A percentile compares a stretch with the other conserved stretches of the same genome.
Evolutionary conservation across 2,888 invertebrate genomes (phyloP).

Genomic region (Drosophila differens): DNA sequence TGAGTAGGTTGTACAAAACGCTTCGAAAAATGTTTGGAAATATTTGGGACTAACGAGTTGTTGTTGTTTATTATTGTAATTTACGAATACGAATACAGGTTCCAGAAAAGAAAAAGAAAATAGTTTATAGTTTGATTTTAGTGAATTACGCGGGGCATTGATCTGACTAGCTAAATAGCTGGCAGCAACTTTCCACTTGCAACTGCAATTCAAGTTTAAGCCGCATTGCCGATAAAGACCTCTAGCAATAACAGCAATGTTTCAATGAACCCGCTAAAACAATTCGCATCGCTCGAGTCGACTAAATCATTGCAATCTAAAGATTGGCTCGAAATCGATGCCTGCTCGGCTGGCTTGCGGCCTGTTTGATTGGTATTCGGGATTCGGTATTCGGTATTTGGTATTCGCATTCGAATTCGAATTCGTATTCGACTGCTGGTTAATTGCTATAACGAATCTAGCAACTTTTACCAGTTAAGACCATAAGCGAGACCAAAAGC

Average conservation of each 20-base stretch:
- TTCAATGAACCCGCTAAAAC: constrained; percentile 72
- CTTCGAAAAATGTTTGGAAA: background rate
- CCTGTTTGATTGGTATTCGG: constrained; percentile 11
- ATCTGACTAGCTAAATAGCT: constrained; percentile 33
- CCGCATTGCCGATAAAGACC: constrained; percentile 62
- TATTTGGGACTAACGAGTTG: background rate
- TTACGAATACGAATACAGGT: background rate
- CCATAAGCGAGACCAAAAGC: constrained; percentile 50
- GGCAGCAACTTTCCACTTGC: constrained; percentile 68
- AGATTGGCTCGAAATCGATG: constrained; percentile 43
- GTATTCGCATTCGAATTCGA: background rate
- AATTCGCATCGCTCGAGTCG: constrained; percentile 30
- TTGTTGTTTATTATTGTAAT: background rate
- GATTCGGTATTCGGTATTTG: background rate
- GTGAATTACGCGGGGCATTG: constrained; percentile 57
- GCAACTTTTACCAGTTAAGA: constrained; percentile 73
- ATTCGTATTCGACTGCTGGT: constrained; percentile 42
- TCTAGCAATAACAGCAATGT: constrained; percentile 59
- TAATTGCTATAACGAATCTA: constrained; percentile 81
- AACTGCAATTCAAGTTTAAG: constrained; percentile 71
- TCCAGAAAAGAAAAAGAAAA: background rate
- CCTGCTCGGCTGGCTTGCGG: constrained; percentile 30
- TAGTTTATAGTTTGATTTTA: constrained; percentile 11
- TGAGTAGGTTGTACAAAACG: constrained; percentile 1
- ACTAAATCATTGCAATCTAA: constrained; percentile 37